A percentile compares a stretch with the other conserved stretches of the same genome.
phyloP scores from a whole-genome alignment of 2,888 invertebrate genomes.

The Ceramica pisi region DNA sequence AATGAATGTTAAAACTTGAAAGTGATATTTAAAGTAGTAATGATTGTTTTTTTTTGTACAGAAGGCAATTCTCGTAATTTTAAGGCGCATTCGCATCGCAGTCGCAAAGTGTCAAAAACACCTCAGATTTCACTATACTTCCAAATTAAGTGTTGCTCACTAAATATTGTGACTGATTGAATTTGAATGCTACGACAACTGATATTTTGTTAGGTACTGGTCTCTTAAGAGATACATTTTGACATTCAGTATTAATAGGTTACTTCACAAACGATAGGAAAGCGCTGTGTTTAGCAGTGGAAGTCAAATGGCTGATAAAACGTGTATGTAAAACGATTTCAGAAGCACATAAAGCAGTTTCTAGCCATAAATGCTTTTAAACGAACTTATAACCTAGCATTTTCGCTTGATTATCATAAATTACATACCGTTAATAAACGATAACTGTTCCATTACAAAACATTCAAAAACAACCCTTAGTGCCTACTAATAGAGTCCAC shows the following conservation, averaged over 20 bases:
- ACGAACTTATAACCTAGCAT: constrained; percentile 50
- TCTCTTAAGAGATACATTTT: too few species aligned
- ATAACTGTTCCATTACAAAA: constrained; percentile 6
- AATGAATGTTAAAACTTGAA: too few species aligned
- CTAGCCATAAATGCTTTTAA: constrained; percentile 38
- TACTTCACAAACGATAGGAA: neutral
- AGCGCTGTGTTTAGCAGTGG: neutral
- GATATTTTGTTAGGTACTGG: too few species aligned
- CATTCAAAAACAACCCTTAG: constrained; percentile 46
- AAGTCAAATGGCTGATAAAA: neutral
- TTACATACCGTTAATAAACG: constrained; percentile 50
- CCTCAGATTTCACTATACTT: too few species aligned
- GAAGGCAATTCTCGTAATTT: too few species aligned
- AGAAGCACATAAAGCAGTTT: constrained; percentile 27
- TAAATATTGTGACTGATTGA: too few species aligned
- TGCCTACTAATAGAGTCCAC: constrained; percentile 30
- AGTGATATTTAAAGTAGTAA: too few species aligned
- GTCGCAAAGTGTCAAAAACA: neutral
- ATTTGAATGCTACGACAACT: too few species aligned
- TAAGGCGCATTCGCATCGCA: too few species aligned
- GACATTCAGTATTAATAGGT: neutral
- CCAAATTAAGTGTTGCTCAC: too few species aligned
- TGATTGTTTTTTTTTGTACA: too few species aligned
- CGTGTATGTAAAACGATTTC: neutral
- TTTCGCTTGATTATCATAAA: constrained; percentile 64